phyloP scores from a whole-genome alignment of 2,888 invertebrate genomes.

The Chymomyza caudatula region DNA sequence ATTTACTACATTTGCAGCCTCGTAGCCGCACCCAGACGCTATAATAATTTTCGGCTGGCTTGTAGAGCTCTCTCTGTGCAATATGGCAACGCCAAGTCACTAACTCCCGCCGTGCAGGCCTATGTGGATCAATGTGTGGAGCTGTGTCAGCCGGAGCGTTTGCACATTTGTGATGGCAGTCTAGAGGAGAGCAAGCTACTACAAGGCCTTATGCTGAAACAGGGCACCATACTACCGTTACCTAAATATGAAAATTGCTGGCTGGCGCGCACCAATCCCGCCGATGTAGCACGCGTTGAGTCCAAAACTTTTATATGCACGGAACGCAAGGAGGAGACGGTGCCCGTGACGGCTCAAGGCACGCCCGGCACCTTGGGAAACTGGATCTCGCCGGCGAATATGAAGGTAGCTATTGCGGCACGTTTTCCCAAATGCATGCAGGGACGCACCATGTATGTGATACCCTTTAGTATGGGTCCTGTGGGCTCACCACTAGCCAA shows the following conservation, averaged over 20 bases:
- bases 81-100: conserved; percentile 78
- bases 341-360: conserved; percentile 87
- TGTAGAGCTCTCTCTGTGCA: conserved; percentile 60
- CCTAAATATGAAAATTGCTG: conserved; percentile 96
- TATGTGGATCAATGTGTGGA: conserved; percentile 88
- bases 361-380: conserved; percentile 92
- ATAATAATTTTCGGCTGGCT: conserved; percentile 50
- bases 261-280: conserved; percentile 96
- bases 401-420: conserved; percentile 87
- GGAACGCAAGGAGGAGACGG: conserved; percentile 86
- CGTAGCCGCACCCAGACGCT: conserved; percentile 20
- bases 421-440: conserved; percentile 94
- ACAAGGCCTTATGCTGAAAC: conserved; percentile 85
- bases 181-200: conserved; percentile 87
- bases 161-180: conserved; percentile 97
- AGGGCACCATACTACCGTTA: conserved; percentile 88
- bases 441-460: conserved; percentile 97
- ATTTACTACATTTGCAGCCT: conserved; percentile 18
- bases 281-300: conserved; percentile 98
- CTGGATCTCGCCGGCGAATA: conserved; percentile 91
- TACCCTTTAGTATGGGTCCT: conserved; percentile 99
- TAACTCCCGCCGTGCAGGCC: conserved; percentile 80
- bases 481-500: conserved; percentile 96
- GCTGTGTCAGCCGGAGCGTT: conserved; percentile 90
- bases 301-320: conserved; percentile 97